phyloP scores from a whole-genome alignment of 2,888 invertebrate species.

The Apocheima hispidaria region DNA sequence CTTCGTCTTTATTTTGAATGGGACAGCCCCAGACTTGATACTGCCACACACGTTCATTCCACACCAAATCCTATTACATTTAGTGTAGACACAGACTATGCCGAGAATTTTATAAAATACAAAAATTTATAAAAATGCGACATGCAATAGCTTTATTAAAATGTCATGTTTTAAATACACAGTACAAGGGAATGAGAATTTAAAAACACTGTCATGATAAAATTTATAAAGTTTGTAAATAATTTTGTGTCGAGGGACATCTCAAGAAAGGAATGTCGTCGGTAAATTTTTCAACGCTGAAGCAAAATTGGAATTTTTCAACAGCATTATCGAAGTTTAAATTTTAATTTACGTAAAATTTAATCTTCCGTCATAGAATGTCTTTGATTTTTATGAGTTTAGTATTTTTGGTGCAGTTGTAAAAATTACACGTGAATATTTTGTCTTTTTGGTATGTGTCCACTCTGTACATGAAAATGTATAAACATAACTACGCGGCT shows the following conservation, averaged over 20 bases:
- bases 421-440: conserved; percentile 17
- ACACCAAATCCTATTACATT: conserved; percentile 56
- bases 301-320: conserved; percentile 38
- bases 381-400: conserved; percentile 26
- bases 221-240: conserved; percentile 35
- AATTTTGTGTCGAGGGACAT: conserved; percentile 33
- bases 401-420: conserved; percentile 19
- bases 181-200: conserved; percentile 26
- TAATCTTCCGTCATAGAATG: conserved; percentile 29
- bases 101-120: conserved; percentile 26
- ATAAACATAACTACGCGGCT: no score
- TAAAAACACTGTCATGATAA: conserved; percentile 34
- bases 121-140: conserved; percentile 24
- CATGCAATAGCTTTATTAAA: conserved; percentile 8
- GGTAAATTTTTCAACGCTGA: conserved; percentile 44
- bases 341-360: conserved; percentile 29
- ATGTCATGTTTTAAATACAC: conserved; percentile 23
- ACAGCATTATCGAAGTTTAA: conserved; percentile 34
- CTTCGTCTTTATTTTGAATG: conserved; percentile 74
- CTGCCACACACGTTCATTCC: conserved; percentile 58
- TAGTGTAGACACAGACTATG: conserved; percentile 30
- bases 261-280: conserved; percentile 31
- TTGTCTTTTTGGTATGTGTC: conserved; percentile 2
- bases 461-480: conserved; percentile 5
- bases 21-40: conserved; percentile 72